Conservation (phyloP, 2,888 invertebrate genomes). For the Meloe dianella region DNA sequence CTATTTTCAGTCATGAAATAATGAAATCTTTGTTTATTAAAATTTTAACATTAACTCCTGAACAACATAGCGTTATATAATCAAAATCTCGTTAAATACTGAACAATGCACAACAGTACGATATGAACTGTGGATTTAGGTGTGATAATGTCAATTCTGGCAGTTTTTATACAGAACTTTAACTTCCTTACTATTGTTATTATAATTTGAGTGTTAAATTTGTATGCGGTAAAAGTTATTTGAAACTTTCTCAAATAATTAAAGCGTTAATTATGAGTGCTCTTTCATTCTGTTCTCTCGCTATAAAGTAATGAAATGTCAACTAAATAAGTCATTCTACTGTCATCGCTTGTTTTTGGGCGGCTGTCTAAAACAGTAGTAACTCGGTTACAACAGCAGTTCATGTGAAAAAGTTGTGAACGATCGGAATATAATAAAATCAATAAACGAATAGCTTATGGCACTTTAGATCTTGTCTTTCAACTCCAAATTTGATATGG, state of each 20-base stretch:
- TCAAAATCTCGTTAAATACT: not conserved
- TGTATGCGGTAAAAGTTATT: too few relatives aligned
- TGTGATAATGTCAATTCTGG: too few relatives aligned
- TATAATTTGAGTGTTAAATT: too few relatives aligned
- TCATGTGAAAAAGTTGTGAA: not conserved
- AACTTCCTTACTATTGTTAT: too few relatives aligned
- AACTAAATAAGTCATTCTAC: not conserved
- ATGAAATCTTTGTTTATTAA: not conserved
- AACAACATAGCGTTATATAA: not conserved
- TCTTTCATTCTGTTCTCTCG: not conserved
- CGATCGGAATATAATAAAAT: not conserved
- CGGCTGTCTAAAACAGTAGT: not conserved
- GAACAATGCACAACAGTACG: not conserved
- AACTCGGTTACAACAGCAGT: not conserved
- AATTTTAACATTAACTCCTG: not conserved
- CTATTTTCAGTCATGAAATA: not conserved
- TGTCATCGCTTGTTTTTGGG: not conserved
- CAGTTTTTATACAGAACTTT: too few relatives aligned
- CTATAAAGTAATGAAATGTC: not conserved
- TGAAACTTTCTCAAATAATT: not conserved
- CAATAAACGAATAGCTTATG: too few relatives aligned
- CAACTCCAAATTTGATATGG: too few relatives aligned
- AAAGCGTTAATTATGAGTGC: not conserved
- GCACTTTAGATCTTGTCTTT: too few relatives aligned
- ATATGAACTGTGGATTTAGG: too few relatives aligned